Evolutionary conservation across 35 echinoderm and acorn worm species (phyloP), one percentile per base, ranked within the genome.

Genomic region (Nesometra sesokonis): DNA sequence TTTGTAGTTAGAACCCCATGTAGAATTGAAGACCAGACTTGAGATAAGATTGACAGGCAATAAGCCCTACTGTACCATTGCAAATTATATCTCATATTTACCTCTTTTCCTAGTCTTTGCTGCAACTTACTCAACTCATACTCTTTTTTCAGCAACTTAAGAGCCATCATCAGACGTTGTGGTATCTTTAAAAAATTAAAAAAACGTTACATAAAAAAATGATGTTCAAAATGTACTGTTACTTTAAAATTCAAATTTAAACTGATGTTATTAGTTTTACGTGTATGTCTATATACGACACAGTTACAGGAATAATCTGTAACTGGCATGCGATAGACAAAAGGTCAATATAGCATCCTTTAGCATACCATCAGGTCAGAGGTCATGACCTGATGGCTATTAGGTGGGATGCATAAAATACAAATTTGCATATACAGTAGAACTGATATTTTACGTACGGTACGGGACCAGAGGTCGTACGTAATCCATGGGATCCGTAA

Each of bases 61-160:
- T 7, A 31, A 82, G 3, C 17, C 21, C 3, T 30, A 38, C 81
- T 33, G 33, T 33, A 82, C 3, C 21, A 82, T 37, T 19, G 0
- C 43, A 43, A 43, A 15, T 43, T 7, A 43, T 7, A 15, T 7
- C 4, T 7, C n/a, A 43, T 7, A 43, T 15, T 46, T 86, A 94
- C 95, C 89, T 97, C 95, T 81, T 84, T 91, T 31, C 95, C 92
- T 57, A 97, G 89, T 39, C 92, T 79, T 32, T 97, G 95, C 81
- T 97, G 95, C 21, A 97, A 79, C 87, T 97, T 97, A 86, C 95
- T 93, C 21, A 94, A 76, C 82, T 91, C 92, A 90, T 94, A 97
- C 47, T 97, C 95, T 86, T 97, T 97, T 87, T 97, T 97, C 87
- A 97, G 82, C 23, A 97, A 91, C 79, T 89, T 93, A 32, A 97